phyloP scores from a whole-genome alignment of 2,113 vertebrate species.

The Rynchops niger region DNA sequence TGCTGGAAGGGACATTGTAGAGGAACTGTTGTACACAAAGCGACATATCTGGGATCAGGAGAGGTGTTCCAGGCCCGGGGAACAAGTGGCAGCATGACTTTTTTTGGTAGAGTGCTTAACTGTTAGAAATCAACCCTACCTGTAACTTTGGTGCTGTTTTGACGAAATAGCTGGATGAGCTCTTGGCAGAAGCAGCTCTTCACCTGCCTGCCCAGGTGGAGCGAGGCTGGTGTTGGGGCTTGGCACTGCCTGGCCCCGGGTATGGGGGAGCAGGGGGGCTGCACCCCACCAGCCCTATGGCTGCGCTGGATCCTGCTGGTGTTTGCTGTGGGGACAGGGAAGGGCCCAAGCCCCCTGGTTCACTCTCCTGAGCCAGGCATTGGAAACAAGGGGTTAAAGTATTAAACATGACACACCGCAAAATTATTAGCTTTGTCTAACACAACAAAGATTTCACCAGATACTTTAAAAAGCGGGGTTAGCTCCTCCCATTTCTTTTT shows the following conservation, averaged over 20 bases:
- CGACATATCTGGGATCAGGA: not conserved
- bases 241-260: rapidly evolving
- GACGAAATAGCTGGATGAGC: not conserved
- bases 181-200: not conserved
- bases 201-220: not conserved
- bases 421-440: not conserved
- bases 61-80: not conserved
- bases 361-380: not conserved
- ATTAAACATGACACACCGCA: not conserved
- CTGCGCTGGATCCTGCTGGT: not conserved
- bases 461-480: not conserved
- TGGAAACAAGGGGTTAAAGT: not conserved
- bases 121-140: not conserved
- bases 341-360: not conserved
- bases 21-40: not conserved
- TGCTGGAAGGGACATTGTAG: not conserved
- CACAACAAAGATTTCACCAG: not conserved
- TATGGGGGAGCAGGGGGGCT: not conserved
- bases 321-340: not conserved
- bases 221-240: not conserved
- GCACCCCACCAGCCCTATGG: not conserved
- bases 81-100: not conserved
- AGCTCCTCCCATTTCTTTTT: slow-evolving; percentile 40
- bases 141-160: not conserved
- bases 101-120: not conserved